Evolutionary conservation across 2,888 invertebrate species (phyloP).

Genomic region (Pecten maximus): DNA sequence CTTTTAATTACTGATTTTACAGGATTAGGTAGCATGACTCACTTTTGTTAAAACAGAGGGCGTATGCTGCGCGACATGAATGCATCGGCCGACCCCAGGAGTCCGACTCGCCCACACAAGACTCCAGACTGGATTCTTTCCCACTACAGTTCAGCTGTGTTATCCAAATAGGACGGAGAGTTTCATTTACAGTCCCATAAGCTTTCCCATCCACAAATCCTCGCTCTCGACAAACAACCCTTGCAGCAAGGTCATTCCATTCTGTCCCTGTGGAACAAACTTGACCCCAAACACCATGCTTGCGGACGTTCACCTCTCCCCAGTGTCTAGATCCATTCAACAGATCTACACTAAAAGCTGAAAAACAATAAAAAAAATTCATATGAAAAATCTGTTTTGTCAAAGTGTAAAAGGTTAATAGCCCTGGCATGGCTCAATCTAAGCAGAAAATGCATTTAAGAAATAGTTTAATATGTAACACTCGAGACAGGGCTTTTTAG

Average conservation of each 20-base stretch:
- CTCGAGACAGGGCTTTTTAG: too few relatives aligned
- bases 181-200: conserved; percentile 66
- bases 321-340: conserved; percentile 58
- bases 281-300: conserved; percentile 67
- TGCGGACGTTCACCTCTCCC: conserved; percentile 68
- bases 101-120: conserved; percentile 61
- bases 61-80: conserved; percentile 67
- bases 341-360: conserved; percentile 64
- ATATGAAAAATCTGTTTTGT: not conserved
- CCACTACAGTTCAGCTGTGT: conserved; percentile 71
- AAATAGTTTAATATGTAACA: too few relatives aligned
- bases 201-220: conserved; percentile 83
- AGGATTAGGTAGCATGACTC: too few relatives aligned
- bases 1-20: too few relatives aligned
- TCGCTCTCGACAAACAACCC: conserved; percentile 65
- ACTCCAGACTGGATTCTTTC: conserved; percentile 64
- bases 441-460: too few relatives aligned
- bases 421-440: too few relatives aligned
- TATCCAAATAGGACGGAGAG: conserved; percentile 65
- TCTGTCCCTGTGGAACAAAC: conserved; percentile 66
- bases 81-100: conserved; percentile 67
- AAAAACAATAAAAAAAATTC: too few relatives aligned
- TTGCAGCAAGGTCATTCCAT: conserved; percentile 68
- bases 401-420: not conserved
- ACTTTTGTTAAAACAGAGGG: conserved; percentile 66